Percentiles rank a stretch among this genome's conserved stretches.
Evolutionary conservation across 2,888 invertebrate genomes (phyloP).

Genomic region (Mesochorus sp.): DNA sequence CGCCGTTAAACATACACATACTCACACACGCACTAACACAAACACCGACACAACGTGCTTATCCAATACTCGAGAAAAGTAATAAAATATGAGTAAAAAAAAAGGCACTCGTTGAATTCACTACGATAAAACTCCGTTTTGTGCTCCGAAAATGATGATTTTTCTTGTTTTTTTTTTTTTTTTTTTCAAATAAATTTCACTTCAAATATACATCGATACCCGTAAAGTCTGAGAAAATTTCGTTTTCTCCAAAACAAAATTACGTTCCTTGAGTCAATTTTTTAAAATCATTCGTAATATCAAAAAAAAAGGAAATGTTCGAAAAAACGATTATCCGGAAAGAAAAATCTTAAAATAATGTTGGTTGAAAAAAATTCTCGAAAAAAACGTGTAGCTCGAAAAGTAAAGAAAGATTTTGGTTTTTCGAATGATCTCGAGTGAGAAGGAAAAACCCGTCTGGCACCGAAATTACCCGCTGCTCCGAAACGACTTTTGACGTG

Average conservation of each 20-base stretch:
- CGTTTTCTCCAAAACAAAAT: neutral
- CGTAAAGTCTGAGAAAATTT: no score
- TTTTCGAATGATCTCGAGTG: neutral
- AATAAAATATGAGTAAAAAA: slow-evolving; percentile 4
- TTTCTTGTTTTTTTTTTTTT: neutral
- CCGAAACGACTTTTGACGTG: slow-evolving; percentile 3
- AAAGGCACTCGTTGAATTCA: slow-evolving; percentile 25
- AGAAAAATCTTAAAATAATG: no score
- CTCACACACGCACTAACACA: neutral
- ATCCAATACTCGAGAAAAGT: slow-evolving; percentile 30
- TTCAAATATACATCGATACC: no score
- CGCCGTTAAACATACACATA: slow-evolving; percentile 7
- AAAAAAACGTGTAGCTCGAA: no score
- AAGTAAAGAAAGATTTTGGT: neutral
- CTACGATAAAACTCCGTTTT: no score
- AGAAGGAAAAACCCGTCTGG: neutral
- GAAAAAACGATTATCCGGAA: no score
- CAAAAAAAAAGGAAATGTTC: no score
- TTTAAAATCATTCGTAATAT: no score
- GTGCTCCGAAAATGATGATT: slow-evolving; percentile 5
- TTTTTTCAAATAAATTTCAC: neutral
- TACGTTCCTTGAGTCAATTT: no score
- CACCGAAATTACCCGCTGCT: slow-evolving; percentile 14
- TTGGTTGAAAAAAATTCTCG: no score
- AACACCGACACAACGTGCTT: slow-evolving; percentile 33